Base-by-base conservation (phyloP, 2,113 vertebrate species). In the Chinchilla lanigera region DNA sequence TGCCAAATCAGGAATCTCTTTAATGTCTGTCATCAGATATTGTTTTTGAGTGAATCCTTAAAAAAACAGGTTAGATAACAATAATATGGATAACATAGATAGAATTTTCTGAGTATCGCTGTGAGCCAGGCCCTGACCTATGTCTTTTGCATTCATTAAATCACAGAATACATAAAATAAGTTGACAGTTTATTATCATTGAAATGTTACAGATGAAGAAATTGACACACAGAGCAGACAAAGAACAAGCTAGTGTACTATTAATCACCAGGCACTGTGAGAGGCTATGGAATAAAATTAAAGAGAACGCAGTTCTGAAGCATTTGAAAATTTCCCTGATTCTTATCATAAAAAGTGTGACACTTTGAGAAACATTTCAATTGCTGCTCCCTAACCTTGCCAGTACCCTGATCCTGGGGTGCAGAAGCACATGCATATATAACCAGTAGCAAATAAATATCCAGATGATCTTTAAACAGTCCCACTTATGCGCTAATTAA, bases 161-260 rank as follows among this genome's bases (percentile, higher is more conserved):
- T 30, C 30, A 87, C 47, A 54, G 41, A 95, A 90, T 87, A 93
- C 50, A 84, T 80, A 85, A 92, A 69, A 77, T 67, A 84, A 83
- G 17, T 67, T 69, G 12, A 26, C 33, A 85, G 85, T 80, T 60
- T 93, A 52, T 91, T 93, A 73, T 67, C 19, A 87, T 17, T 10
- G 16, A 28, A 6, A 60, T 81, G 85, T 92, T 84, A 67, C 20
- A 73, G 41, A 82, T 86, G 33, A 86, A 84, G 6, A 91, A 75
- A 38, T 44, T 75, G 8, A 50, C 47, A 78, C 41, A 84, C 5
- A 54, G 33, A 80, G 24, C 50, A 91, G 26, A 7, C 38, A 50
- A 65, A 81, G 41, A 84, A 88, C n/a, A 12, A 61, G 28, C 14
- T 71, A 61, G 6, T 47, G 80, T 4, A 61, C 28, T 65, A 19